Percentiles rank a stretch among this genome's conserved stretches.
Evolutionary conservation across 2,797 vertebrate genomes (phyloP).

Genomic region (Coregonus ussuriensis): DNA sequence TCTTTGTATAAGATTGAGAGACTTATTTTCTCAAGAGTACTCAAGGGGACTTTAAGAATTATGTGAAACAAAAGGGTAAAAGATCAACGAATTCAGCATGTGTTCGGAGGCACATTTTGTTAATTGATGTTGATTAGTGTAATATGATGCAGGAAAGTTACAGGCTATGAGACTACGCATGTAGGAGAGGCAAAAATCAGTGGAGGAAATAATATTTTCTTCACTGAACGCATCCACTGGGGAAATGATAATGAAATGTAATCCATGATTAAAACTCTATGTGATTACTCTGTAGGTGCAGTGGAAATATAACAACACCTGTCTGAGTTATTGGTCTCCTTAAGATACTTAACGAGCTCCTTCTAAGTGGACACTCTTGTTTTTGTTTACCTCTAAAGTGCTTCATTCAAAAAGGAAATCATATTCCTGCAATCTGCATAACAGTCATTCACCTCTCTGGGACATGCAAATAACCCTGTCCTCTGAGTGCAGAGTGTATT

Average conservation of each 20-base stretch:
- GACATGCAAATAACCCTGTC: background rate
- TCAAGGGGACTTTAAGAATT: no score
- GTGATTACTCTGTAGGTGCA: background rate
- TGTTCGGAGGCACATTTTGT: no score
- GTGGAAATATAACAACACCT: background rate
- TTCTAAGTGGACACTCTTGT: background rate
- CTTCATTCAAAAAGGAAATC: background rate
- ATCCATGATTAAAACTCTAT: background rate
- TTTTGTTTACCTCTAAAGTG: background rate
- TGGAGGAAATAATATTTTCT: no score
- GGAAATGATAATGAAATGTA: no score
- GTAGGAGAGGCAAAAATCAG: slow-evolving; percentile 7
- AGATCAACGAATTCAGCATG: background rate
- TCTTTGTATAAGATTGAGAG: background rate
- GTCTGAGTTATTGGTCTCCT: background rate
- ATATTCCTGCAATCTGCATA: background rate
- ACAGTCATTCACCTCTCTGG: background rate
- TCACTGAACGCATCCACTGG: no score
- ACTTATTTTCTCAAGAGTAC: background rate
- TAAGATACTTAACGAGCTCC: background rate
- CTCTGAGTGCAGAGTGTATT: background rate
- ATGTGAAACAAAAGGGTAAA: no score
- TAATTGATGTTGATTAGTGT: slow-evolving; percentile 14
- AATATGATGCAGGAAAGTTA: slow-evolving; percentile 44
- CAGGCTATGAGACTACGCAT: slow-evolving; percentile 21